Evolutionary conservation across 2,888 invertebrate genomes (phyloP), one percentile per base, ranked within the genome.

Genomic region (Netelia virgata): DNA sequence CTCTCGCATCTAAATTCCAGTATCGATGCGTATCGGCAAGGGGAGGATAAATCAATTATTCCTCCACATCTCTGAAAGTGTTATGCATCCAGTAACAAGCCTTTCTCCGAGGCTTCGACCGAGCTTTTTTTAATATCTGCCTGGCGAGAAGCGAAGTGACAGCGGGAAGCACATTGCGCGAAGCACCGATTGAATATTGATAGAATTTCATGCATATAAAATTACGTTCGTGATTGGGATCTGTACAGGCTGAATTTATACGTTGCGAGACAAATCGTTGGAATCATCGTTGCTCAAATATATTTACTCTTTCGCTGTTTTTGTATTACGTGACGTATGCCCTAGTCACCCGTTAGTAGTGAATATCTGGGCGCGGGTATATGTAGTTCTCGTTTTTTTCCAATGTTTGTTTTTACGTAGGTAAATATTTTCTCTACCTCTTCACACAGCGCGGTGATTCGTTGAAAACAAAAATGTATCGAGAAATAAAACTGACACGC

Each of bases 391-490:
- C 9, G 5, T 57, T 55, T 70, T 18, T 61, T 43, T 41, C 8
- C 16, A 8, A 1, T 6, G 14, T 16, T 55, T 2, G 1, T 11
- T 75, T 9, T 28, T 23, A 36, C 87, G 90, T 89, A 89, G 87
- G 90, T 90, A 91, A 92, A 92, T 91, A 91, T 92, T 92, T 91
- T 89, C 89, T 87, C 90, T 90, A 86, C 78, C 88, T 88, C 89
- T 90, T 88, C 88, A 50, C 77, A 36, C 86, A 78, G 73, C 81
- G 11, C 36, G 43, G 10, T 55, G 64, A 68, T 23, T 36, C 47
- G 55, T 70, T 11, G 41, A 73, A 53, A 77, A 63, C 47, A 80
- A 77, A 82, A 36, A 36, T 6, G 43, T 14, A 74, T 72, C 50
- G 59, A 28, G 36, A 16, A 6, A 36, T 3, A 57, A 36, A 77